Evolutionary conservation across 2,888 invertebrate species (phyloP), one percentile per base, ranked within the genome.

Genomic region (Halocaridina rubra): DNA sequence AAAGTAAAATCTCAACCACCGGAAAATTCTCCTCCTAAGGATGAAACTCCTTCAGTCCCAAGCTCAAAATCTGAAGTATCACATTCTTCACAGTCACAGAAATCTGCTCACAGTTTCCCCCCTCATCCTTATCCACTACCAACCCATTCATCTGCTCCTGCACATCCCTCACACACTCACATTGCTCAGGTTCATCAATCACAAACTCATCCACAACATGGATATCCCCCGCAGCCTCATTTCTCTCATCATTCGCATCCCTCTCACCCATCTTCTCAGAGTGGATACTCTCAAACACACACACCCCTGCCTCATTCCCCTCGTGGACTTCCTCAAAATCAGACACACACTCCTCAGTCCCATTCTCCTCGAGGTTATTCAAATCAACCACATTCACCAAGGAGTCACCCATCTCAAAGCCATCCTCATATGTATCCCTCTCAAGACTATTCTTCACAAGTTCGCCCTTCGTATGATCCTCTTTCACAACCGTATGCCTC

Each of bases 381-480:
- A 19, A 27, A 32, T 5, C 64, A 53, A 19, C 27, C 72, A 13
- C 39, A 30, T 33, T 22, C 32, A 4, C 39, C 67, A 46, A 4
- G 67, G 33, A 53, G 80, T 53, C 72, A 74, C 46, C 24, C 74
- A n/a, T 72, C 81, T 24, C n/a, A n/a, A n/a, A 33, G 33, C 39
- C 84, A 78, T 13, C 32, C 81, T 32, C 81, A 81, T 22, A n/a
- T 61, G 32, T 72, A 69, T 53, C 72, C 77, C 32, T 57, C 78
- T n/a, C 77, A 64, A 29, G 30, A 33, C 24, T 71, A 59, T 16
- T 19, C 84, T 39, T 22, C 53, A 7, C 27, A 22, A 4, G 27
- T 61, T 3, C 80, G 74, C 53, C 27, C 81, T 33, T 24, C 84
- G 27, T 78, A 84, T n/a, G 67, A 33, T 39, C 19, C 33, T 74